Evolutionary conservation across 2,888 invertebrate species (phyloP), one percentile per base, ranked within the genome.

Genomic region (Cataglyphis livida): DNA sequence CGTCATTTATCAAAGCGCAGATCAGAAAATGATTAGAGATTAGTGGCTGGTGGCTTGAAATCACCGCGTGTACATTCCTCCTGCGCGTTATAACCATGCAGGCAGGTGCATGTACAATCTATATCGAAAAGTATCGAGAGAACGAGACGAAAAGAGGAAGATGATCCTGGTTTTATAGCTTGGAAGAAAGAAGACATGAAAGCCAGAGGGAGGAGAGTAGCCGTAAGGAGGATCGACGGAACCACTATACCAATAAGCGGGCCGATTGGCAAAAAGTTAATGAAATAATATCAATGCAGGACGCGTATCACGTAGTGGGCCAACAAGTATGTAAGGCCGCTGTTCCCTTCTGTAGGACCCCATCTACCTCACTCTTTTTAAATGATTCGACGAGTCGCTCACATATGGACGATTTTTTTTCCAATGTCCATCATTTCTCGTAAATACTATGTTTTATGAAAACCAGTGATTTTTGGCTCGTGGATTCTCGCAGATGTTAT

Each of bases 211-310:
- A 87, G 89, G 84, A 85, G 86, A 86, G 89, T 83, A 86, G 83
- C 89, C 84, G 86, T 86, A 89, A 41, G 86, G 89, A 89, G 89
- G 84, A 85, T 82, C 88, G 86, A 87, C 89, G 85, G 85, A 89
- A 88, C 90, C 92, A 91, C 91, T 90, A 91, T 91, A 90, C 88
- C 89, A 90, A 91, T 91, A 89, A 90, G 87, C 88, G 86, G 73
- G 88, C 87, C 87, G 88, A 88, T 84, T 87, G 84, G 91, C 90
- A 94, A 94, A 93, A 93, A 92, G 93, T 92, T 94, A 94, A 94
- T 94, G 94, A 94, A 94, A 94, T 94, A 94, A 94, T 94, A 94
- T 93, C 92, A 92, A 94, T 94, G 94, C 94, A 92, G 91, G 92
- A 91, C 93, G 93, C 93, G 94, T 94, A 93, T 92, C 92, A 91